Evolutionary conservation across 2,113 vertebrate genomes (phyloP).

Genomic region (Raphicerus campestris): DNA sequence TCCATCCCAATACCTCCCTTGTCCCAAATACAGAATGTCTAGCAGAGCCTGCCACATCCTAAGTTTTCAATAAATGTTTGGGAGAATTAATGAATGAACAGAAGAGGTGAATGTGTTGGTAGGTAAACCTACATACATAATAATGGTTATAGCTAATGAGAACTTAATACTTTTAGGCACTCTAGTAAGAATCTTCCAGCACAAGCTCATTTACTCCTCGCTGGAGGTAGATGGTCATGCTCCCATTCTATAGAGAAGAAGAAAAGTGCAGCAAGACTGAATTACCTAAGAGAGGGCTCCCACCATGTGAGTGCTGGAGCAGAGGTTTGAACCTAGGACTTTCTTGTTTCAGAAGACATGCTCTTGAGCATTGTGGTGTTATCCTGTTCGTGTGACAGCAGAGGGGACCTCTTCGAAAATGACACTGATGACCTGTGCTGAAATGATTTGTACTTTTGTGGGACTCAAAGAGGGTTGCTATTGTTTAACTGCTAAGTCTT

Average conservation of each 20-base stretch:
- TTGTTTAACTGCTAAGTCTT: not conserved
- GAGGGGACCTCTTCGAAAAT: not conserved
- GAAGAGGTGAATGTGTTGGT: not conserved
- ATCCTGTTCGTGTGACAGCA: not conserved
- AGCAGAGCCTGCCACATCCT: not conserved
- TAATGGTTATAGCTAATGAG: no score
- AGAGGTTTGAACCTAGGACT: not conserved
- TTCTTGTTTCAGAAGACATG: not conserved
- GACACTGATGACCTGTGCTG: not conserved
- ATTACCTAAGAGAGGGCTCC: not conserved
- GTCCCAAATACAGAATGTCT: not conserved
- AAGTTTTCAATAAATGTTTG: not conserved
- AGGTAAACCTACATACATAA: not conserved
- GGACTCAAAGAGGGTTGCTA: not conserved
- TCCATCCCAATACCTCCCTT: not conserved
- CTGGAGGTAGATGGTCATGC: not conserved
- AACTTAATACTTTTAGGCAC: not conserved
- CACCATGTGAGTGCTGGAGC: accelerated
- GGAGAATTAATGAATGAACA: no score
- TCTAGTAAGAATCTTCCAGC: not conserved
- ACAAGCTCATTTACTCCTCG: not conserved
- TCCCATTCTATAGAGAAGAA: not conserved
- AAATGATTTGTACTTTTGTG: not conserved
- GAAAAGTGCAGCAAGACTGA: not conserved
- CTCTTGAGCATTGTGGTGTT: not conserved